Base-by-base conservation (phyloP, 2,113 vertebrate species). In the Axis porcinus region DNA sequence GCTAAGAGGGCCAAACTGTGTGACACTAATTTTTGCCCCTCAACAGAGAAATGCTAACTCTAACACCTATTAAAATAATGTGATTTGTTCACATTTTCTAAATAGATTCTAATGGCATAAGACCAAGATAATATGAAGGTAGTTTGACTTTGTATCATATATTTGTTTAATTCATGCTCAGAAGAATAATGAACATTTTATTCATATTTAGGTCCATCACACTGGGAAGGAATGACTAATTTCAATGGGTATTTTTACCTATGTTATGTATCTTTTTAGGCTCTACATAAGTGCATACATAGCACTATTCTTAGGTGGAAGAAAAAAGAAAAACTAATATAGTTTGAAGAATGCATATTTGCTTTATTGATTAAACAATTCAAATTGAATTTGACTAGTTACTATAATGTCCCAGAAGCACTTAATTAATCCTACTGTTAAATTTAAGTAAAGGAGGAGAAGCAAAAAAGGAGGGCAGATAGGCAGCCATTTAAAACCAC, bases 281-380 rank as follows among this genome's bases (percentile, higher is more conserved):
- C 11, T 94, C 55, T 79, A 47, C 10, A 96, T 87, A 76, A 96
- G 62, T 64, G 70, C 25, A 91, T 60, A 64, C n/a, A 88, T 76
- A 45, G 50, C 79, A 88, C 2, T 91, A 70, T 92, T 90, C 36
- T 92, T 57, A 76, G 45, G 86, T 90, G 54, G 54, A 54, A 13
- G 28, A 43, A 82, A 76, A 92, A 85, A 57, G 7, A 1, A 95
- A 97, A 97, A 94, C 78, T 92, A 94, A 94, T 78, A 88, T 60
- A 90, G 62, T 90, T 96, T 97, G 33, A 36, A 87, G 3, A 92
- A 94, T 7, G 47, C 13, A 78, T 96, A 95, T 91, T 96, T 97
- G 54, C 67, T 96, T 96, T 91, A 97, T 91, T 97, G 91, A 98
- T 97, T 97, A 96, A 97, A 81, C 23, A 94, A 94, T 92, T 97